Evolutionary conservation across 2,797 vertebrate species (phyloP), one percentile per base, ranked within the genome.

Genomic region (Heliangelus exortis): DNA sequence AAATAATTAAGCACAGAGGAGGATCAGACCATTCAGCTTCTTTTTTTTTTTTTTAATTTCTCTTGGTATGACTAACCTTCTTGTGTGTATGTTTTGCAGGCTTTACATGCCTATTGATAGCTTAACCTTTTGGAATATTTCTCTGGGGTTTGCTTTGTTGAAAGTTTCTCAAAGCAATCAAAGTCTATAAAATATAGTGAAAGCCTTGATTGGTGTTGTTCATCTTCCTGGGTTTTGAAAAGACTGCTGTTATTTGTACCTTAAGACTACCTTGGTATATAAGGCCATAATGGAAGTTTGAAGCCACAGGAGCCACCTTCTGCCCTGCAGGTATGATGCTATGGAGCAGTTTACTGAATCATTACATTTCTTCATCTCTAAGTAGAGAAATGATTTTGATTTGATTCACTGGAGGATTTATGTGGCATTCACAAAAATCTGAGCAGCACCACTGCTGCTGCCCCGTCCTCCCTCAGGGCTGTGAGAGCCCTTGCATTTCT

Each of bases 1-100:
- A 77, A 91, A 81, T 82, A 90, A 90, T 88, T 75, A 90, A 73
- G 16, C 31, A 88, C 15, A 29, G 69, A 91, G 87, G 22, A 83
- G 17, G 13, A 84, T 87, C 22, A n/a, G 76, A 76, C 16, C 11
- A 39, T 78, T 82, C 33, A 84, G 18, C 2, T 8, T 15, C 28
- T 33, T 21, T 13, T 36, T 26, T 17, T n/a, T 20, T 17, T 20
- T 15, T 47, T 36, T 17, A 23, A 21, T 77, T 33, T 58, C 4
- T 79, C 29, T 58, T 77, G 12, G 13, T 80, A 16, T n/a, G 12
- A 83, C 58, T 58, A 67, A 13, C 25, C 43, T 68, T 79, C n/a
- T 78, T 4, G 7, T 67, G 50, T 9, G 0, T 72, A 4, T 71
- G 15, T 84, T 92, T 58, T 65, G 9, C 33, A 90, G 43, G 48